phyloP scores from a whole-genome alignment of 2,113 vertebrate species.

The Xiphorhynchus elegans region DNA sequence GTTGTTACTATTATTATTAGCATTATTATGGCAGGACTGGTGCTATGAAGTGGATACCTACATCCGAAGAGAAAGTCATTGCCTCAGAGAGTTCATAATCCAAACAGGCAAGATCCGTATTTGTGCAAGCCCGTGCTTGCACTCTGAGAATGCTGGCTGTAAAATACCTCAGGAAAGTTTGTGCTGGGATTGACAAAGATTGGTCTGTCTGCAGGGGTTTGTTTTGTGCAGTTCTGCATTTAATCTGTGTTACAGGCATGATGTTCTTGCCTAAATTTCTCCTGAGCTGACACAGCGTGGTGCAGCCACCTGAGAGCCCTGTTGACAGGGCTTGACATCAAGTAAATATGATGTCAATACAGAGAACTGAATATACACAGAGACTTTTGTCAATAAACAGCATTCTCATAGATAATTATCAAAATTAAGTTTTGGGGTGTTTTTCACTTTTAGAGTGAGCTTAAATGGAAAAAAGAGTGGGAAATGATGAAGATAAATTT shows the following conservation, averaged over 20 bases:
- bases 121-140: slow-evolving; percentile 16
- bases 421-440: neutral
- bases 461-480: neutral
- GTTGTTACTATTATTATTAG: neutral
- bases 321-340: neutral
- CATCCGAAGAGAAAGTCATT: slow-evolving; percentile 10
- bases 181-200: neutral
- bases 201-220: neutral
- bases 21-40: neutral
- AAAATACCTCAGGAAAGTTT: slow-evolving; percentile 3
- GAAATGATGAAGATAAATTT: neutral
- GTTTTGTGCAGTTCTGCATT: neutral
- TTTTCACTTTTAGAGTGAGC: neutral
- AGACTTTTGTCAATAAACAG: neutral
- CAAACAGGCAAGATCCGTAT: neutral
- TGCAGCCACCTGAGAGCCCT: neutral
- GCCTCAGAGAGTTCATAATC: slow-evolving; percentile 24
- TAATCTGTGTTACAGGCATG: neutral
- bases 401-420: neutral
- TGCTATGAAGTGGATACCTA: neutral
- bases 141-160: slow-evolving; percentile 19
- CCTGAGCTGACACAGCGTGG: neutral
- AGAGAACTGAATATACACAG: neutral
- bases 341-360: neutral
- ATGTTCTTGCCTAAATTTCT: neutral